Evolutionary conservation across 2,113 vertebrate species (phyloP).

Genomic region (Merops nubicus): DNA sequence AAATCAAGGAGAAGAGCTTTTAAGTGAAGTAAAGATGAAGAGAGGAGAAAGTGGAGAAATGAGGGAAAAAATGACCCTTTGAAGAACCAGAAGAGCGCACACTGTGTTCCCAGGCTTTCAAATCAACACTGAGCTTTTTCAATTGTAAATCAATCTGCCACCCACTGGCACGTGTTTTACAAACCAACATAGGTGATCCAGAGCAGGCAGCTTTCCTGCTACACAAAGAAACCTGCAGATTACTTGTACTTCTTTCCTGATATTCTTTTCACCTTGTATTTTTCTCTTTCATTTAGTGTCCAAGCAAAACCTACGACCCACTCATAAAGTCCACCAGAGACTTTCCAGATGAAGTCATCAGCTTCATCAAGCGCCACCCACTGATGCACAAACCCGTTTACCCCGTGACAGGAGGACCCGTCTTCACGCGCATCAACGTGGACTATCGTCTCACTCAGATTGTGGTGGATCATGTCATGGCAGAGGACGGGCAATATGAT

Average conservation of each 20-base stretch:
- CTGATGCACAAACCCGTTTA: slow-evolving; percentile 88
- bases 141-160: neutral
- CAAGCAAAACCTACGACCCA: slow-evolving; percentile 94
- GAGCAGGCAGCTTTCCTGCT: neutral
- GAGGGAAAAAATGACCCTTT: neutral
- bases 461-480: slow-evolving; percentile 90
- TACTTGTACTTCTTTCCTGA: neutral
- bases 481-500: slow-evolving; percentile 95
- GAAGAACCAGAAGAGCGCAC: neutral
- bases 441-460: slow-evolving; percentile 93
- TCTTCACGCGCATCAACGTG: slow-evolving; percentile 88
- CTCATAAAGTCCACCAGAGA: slow-evolving; percentile 93
- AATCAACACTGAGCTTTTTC: neutral
- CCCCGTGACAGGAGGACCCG: slow-evolving; percentile 82
- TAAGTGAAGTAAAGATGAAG: neutral
- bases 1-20: neutral
- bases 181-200: neutral
- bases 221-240: neutral
- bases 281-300: slow-evolving; percentile 79
- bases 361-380: slow-evolving; percentile 90
- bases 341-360: slow-evolving; percentile 94
- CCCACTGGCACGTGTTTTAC: neutral
- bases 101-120: neutral
- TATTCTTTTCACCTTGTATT: neutral
- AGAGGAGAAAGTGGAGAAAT: neutral